Conservation (phyloP, 2,888 invertebrate species). For the Crematogaster levior region DNA sequence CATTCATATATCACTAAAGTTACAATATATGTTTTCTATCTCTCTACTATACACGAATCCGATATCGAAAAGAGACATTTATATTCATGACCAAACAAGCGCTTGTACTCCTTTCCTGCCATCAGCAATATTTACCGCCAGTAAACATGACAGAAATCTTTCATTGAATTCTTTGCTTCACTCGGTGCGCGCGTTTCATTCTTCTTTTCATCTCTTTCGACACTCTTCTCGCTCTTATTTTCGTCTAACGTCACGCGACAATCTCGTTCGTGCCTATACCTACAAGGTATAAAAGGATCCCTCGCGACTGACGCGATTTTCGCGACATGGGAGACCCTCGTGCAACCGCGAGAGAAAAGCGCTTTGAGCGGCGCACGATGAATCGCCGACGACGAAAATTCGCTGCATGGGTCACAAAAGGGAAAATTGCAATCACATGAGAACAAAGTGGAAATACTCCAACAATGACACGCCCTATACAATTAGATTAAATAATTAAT, state of each 20-base stretch:
- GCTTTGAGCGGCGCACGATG: slow-evolving; percentile 49
- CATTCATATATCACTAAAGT: background rate
- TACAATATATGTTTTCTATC: background rate
- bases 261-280: slow-evolving; percentile 36
- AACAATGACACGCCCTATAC: background rate
- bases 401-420: slow-evolving; percentile 19
- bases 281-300: slow-evolving; percentile 57
- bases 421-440: slow-evolving; percentile 32
- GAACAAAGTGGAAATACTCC: slow-evolving; percentile 33
- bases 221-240: slow-evolving; percentile 55
- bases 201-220: slow-evolving; percentile 17
- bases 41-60: slow-evolving; percentile 24
- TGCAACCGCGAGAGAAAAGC: slow-evolving; percentile 54
- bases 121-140: slow-evolving; percentile 75
- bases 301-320: slow-evolving; percentile 70
- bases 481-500: slow-evolving; percentile 22
- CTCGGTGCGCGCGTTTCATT: slow-evolving; percentile 12
- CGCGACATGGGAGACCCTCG: slow-evolving; percentile 26
- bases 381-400: slow-evolving; percentile 37
- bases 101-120: slow-evolving; percentile 59
- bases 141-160: slow-evolving; percentile 76
- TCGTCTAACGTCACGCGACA: slow-evolving; percentile 42
- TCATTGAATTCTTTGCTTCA: slow-evolving; percentile 67
- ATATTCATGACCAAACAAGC: slow-evolving; percentile 76
- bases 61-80: slow-evolving; percentile 67